These are phyloP conservation scores for Apotomis turbidana DNA, from an alignment of 2,888 invertebrate species.

Conservation along the genomic window DNA sequence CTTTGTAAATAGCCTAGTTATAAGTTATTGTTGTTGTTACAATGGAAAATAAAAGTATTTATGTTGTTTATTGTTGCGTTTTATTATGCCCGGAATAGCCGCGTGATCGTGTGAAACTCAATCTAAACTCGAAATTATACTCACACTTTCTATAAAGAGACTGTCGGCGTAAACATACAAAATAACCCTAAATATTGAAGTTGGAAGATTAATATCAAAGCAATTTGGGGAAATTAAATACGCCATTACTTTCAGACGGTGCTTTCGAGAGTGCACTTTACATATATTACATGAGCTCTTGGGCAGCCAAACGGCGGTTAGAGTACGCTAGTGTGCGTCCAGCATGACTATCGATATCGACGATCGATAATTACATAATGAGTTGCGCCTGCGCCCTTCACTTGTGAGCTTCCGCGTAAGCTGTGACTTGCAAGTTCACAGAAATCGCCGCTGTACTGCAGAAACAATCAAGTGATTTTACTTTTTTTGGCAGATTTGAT, in stretches of 20 bases:
- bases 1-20: slow-evolving; percentile 67
- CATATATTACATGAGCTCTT: slow-evolving; percentile 34
- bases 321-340: slow-evolving; percentile 17
- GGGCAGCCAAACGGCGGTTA: slow-evolving; percentile 13
- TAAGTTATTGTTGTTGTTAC: slow-evolving; percentile 73
- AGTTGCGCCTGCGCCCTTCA: slow-evolving; percentile 38
- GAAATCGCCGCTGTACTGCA: no score
- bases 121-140: neutral
- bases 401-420: slow-evolving; percentile 40
- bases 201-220: slow-evolving; percentile 12
- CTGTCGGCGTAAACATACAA: neutral
- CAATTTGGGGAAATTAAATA: slow-evolving; percentile 20
- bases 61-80: slow-evolving; percentile 46
- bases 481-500: no score
- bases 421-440: slow-evolving; percentile 21
- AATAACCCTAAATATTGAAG: neutral
- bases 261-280: slow-evolving; percentile 21
- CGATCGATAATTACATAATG: slow-evolving; percentile 36
- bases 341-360: slow-evolving; percentile 37
- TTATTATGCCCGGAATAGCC: slow-evolving; percentile 30
- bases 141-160: neutral
- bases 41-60: slow-evolving; percentile 58
- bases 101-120: neutral
- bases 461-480: no score
- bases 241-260: slow-evolving; percentile 12